Percentiles rank a stretch among this genome's conserved stretches.
Conservation (phyloP, 2,888 invertebrate species). For the Mesodorylaimus sp. region DNA sequence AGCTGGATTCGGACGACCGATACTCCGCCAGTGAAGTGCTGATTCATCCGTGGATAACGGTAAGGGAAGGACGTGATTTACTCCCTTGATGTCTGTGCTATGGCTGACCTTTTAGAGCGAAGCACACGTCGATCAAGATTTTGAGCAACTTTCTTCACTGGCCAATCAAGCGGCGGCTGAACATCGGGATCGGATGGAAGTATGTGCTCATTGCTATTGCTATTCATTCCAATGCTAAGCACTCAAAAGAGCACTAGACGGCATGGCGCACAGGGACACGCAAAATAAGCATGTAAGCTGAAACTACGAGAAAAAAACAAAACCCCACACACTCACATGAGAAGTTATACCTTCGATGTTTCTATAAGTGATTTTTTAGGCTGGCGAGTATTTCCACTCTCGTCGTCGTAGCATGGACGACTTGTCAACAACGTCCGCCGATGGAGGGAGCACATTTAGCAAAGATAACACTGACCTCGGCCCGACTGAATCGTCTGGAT, state of each 20-base stretch:
- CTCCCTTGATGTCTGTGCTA: neutral
- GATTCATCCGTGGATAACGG: slow-evolving; percentile 65
- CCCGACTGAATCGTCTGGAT: too few relatives aligned
- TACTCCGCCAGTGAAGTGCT: slow-evolving; percentile 79
- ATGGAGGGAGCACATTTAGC: too few relatives aligned
- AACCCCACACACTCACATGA: neutral
- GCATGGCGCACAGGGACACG: neutral
- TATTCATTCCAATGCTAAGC: too few relatives aligned
- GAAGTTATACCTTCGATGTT: neutral
- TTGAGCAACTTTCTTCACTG: slow-evolving; percentile 1
- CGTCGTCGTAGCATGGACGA: slow-evolving; percentile 21
- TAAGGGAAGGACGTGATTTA: slow-evolving; percentile 15
- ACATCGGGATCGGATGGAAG: too few relatives aligned
- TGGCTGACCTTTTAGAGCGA: slow-evolving; percentile 5
- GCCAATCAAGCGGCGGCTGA: too few relatives aligned
- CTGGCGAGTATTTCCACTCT: slow-evolving; percentile 18
- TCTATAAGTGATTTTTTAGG: neutral
- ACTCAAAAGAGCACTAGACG: neutral
- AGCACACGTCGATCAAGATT: slow-evolving; percentile 2
- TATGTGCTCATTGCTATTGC: too few relatives aligned
- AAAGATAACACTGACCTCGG: too few relatives aligned
- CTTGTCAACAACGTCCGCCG: slow-evolving; percentile 9
- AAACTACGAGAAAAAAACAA: neutral
- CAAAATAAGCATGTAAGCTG: neutral
- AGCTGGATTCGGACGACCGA: slow-evolving; percentile 65